These are phyloP conservation scores for Armadillidium nasatum DNA, from an alignment of 1,140 invertebrate species.

Conservation along the genomic window DNA sequence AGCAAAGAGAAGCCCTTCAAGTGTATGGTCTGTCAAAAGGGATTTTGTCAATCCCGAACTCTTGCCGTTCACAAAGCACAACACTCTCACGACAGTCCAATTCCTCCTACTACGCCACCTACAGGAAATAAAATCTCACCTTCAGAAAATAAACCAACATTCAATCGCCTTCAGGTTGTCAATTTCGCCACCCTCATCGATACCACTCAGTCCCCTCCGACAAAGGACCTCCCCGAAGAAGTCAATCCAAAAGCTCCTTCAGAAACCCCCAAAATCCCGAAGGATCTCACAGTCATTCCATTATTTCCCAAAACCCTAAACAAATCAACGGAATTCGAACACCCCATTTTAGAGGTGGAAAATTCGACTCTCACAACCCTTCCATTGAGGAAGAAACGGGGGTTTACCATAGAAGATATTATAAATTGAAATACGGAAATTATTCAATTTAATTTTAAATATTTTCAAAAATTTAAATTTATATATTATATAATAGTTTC, in stretches of 20 bases:
- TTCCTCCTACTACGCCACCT: neutral
- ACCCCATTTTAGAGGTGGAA: slow-evolving; percentile 9
- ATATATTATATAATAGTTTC: too few relatives aligned
- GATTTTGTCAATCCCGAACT: slow-evolving; percentile 92
- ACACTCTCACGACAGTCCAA: slow-evolving; percentile 77
- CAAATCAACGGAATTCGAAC: slow-evolving; percentile 20
- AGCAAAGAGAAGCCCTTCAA: slow-evolving; percentile 97
- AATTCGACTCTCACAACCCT: neutral
- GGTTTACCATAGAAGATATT: slow-evolving; percentile 29
- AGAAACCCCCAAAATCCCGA: slow-evolving; percentile 19
- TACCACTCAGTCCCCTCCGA: neutral
- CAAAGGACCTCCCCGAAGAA: neutral
- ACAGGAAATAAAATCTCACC: slow-evolving; percentile 3
- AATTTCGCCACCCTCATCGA: slow-evolving; percentile 7
- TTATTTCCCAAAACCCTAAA: slow-evolving; percentile 24
- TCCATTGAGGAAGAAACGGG: slow-evolving; percentile 12
- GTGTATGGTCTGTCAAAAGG: slow-evolving; percentile 89
- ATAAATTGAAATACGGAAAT: slow-evolving; percentile 19
- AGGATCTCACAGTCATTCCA: slow-evolving; percentile 25
- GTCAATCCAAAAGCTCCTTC: neutral
- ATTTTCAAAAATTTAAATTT: too few relatives aligned
- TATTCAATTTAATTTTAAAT: neutral
- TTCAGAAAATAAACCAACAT: neutral
- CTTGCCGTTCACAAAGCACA: slow-evolving; percentile 88
- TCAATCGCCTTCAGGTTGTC: neutral